These are phyloP conservation scores for Heliconius himera DNA, from an alignment of 1,140 invertebrate genomes.

Conservation along the genomic window DNA sequence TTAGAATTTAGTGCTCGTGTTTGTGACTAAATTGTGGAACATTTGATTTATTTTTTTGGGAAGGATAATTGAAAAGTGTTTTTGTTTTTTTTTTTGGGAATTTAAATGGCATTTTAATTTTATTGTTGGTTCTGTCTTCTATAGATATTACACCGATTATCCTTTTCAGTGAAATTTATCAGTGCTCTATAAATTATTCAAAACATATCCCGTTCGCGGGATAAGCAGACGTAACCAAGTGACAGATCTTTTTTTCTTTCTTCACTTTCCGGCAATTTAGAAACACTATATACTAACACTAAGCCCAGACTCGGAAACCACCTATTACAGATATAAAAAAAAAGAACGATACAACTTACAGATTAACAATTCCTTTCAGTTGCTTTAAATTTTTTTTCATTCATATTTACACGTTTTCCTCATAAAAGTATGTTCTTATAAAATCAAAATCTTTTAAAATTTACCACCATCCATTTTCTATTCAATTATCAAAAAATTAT, in stretches of 20 bases:
- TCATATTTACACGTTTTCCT: too few relatives aligned
- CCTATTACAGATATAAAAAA: too few relatives aligned
- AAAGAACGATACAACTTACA: too few relatives aligned
- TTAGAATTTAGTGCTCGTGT: background rate
- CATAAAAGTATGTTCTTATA: background rate
- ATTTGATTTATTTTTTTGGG: background rate
- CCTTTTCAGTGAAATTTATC: constrained; percentile 12
- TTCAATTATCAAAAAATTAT: background rate
- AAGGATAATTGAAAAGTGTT: constrained; percentile 1
- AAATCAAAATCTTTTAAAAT: background rate
- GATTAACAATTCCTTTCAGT: too few relatives aligned
- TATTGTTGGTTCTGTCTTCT: background rate
- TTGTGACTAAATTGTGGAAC: background rate
- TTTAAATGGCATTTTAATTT: background rate
- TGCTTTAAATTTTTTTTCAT: too few relatives aligned
- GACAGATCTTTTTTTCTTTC: too few relatives aligned
- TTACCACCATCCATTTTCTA: background rate
- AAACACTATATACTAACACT: too few relatives aligned
- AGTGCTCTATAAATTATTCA: background rate
- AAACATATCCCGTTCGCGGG: background rate
- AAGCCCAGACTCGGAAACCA: too few relatives aligned
- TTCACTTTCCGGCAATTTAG: too few relatives aligned
- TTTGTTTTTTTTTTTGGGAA: background rate
- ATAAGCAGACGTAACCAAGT: background rate
- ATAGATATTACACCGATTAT: background rate